A percentile compares a stretch with the other conserved stretches of the same genome.
Conservation (phyloP, 2,888 invertebrate species). For the Drosophila lacicola region DNA sequence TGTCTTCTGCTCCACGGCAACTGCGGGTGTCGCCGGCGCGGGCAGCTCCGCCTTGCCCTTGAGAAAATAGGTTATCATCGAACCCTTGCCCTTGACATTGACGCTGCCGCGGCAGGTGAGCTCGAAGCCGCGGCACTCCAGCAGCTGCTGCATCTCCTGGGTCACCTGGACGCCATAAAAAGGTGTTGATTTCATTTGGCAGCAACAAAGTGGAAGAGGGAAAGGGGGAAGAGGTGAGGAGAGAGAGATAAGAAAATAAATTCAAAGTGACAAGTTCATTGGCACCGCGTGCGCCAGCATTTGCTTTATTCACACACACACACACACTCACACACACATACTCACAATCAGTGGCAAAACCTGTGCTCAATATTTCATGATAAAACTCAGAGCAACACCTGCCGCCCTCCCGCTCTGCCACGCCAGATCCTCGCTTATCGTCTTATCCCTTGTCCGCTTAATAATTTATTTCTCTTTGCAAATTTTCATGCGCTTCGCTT, state of each 20-base stretch:
- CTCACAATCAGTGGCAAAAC: slow-evolving; percentile 29
- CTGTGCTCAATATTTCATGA: slow-evolving; percentile 69
- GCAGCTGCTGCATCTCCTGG: slow-evolving; percentile 93
- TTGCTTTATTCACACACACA: slow-evolving; percentile 23
- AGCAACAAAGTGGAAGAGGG: neutral
- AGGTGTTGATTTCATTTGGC: slow-evolving; percentile 40
- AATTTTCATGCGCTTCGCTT: slow-evolving; percentile 59
- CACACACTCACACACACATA: slow-evolving; percentile 17
- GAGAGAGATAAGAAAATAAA: slow-evolving; percentile 59
- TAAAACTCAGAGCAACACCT: slow-evolving; percentile 44
- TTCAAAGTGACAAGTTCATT: slow-evolving; percentile 71
- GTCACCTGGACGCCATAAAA: slow-evolving; percentile 88
- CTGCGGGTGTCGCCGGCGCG: neutral
- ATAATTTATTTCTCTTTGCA: slow-evolving; percentile 74
- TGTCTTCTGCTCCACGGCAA: slow-evolving; percentile 5
- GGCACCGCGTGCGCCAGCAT: slow-evolving; percentile 31
- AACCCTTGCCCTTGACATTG: slow-evolving; percentile 97
- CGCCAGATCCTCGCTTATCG: neutral
- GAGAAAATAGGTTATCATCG: slow-evolving; percentile 95
- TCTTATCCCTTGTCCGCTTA: slow-evolving; percentile 39
- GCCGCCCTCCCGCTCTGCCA: neutral
- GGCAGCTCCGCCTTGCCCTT: slow-evolving; percentile 74
- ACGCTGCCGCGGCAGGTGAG: slow-evolving; percentile 94
- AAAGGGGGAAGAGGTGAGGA: neutral
- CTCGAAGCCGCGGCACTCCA: slow-evolving; percentile 91